Evolutionary conservation across 2,797 vertebrate species (phyloP), one percentile per base, ranked within the genome.

Genomic region (Oryzias dopingdopingensis): DNA sequence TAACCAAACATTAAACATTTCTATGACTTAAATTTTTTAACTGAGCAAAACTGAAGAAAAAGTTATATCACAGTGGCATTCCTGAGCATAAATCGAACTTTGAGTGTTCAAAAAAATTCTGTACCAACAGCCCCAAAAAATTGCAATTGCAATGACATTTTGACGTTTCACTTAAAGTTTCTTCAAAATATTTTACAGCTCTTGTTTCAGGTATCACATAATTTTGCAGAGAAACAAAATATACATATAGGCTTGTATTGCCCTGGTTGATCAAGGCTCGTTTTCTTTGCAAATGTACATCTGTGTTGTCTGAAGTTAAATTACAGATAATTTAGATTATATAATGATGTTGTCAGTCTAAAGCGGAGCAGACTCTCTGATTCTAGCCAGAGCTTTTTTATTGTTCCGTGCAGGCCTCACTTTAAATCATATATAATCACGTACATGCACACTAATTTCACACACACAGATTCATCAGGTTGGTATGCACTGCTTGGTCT

Each of bases 381-480:
- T 86, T 90, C 77, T 91, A 89, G 85, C 89, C 91, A 92, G 91
- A 90, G 72, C 83, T 77, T 77, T 75, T 71, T 72, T 44, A 29
- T 50, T 81, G 78, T 86, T 81, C 69, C 17, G 17, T 59, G 54
- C 74, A 82, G 83, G 71, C 87, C 83, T 77, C 67, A 53, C 60
- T 76, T 84, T 85, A 81, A 89, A 86, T 84, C 86, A 88, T 77
- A 79, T 71, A 75, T 83, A 88, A 88, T 88, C 83, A 87, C 69
- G 66, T 70, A 83, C 44, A 55, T 58, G 72, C 74, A 79, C 80
- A 73, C 69, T 75, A 24, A 82, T 77, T 75, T 70, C 43, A 55
- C 69, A 73, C 67, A 64, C 54, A 54, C 29, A 24, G 42, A 68
- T 61, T 77, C 89, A 86, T 91, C 88, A 92, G 69, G 80, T 81